A percentile compares a stretch with the other conserved stretches of the same genome.
Evolutionary conservation across 2,113 vertebrate genomes (phyloP).

Genomic region (Gorsachius goisagi): DNA sequence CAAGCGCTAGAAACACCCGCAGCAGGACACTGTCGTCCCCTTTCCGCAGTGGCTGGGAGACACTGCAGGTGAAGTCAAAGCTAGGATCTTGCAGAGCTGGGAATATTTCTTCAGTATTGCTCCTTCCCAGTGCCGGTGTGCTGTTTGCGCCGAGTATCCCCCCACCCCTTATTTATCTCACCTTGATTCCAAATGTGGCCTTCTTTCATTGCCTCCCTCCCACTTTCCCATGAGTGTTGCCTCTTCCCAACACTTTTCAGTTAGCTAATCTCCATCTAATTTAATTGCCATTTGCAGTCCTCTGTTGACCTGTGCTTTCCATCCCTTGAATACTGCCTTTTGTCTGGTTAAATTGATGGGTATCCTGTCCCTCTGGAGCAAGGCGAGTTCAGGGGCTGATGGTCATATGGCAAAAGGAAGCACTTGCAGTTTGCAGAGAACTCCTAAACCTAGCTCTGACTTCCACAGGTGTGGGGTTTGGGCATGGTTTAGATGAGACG

Average conservation of each 20-base stretch:
- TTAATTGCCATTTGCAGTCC: not conserved
- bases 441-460: not conserved
- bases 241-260: not conserved
- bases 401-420: not conserved
- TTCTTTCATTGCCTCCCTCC: not conserved
- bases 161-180: not conserved
- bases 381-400: not conserved
- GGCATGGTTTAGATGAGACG: not conserved
- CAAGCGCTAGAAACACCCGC: not conserved
- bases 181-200: not conserved
- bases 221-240: not conserved
- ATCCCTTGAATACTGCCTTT: not conserved
- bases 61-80: not conserved
- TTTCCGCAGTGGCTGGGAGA: not conserved
- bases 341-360: not conserved
- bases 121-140: not conserved
- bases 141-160: not conserved
- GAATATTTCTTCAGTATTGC: not conserved
- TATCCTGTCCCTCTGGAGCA: not conserved
- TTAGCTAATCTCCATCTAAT: not conserved
- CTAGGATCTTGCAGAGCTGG: not conserved
- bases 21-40: not conserved
- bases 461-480: not conserved
- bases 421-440: not conserved
- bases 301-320: not conserved